Evolutionary conservation across 1,140 invertebrate genomes (phyloP), one percentile per base, ranked within the genome.

Genomic region (Aphelenchoides besseyi): DNA sequence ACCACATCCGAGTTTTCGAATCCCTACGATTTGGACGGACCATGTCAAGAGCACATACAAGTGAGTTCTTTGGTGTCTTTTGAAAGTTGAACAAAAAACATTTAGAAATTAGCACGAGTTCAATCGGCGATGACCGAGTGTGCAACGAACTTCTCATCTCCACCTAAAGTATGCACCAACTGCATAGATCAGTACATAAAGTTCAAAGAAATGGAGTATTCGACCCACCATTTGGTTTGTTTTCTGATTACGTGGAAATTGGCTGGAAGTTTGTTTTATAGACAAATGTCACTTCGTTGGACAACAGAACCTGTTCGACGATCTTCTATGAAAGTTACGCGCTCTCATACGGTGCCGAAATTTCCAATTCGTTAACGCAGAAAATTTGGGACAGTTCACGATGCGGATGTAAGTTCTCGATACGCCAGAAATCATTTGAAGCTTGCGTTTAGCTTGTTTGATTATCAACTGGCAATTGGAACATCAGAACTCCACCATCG

Each of bases 101-200:
- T 74, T 62, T 69, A 77, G 76, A 77, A 79, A 57, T 48, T 77
- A 9, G 76, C 76, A 9, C n/a, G 33, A 8, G 61, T 54, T 18
- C 77, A 77, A 41, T 29, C 76, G 18, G 12, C 29, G 33, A 79
- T 79, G 77, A 68, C 75, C 1, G 53, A 75, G 18, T 79, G 78
- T 41, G 78, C 78, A n/a, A 74, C 72, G 26, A 71, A 71, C 59
- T 78, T 54, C 55, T 80, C 78, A 3, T 82, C 75, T 23, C 78
- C 78, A 12, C 77, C 77, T 8, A 80, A 76, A 63, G 78, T 80
- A 9, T 80, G 78, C 70, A 80, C 79, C 32, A 82, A 80, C 53
- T 80, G 78, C 71, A 68, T 75, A 33, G 62, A 74, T 3, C 33
- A 78, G 16, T 80, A 80, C 57, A 78, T 82, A 12, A 54, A 79